Base-by-base conservation (phyloP, 2,113 vertebrate genomes). In the Lutjanus erythropterus region DNA sequence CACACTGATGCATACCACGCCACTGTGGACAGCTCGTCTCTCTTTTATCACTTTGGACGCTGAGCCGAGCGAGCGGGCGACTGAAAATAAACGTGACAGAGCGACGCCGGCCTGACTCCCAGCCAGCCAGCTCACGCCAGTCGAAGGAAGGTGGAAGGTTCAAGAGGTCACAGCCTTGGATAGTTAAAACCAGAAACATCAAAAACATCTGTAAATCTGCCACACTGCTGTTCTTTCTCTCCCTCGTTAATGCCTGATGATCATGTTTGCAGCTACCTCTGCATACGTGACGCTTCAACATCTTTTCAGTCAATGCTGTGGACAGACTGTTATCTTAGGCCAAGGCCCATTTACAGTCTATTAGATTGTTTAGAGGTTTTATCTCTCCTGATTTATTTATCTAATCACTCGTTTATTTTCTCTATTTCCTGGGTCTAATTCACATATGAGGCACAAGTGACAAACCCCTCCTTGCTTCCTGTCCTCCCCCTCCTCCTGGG, bases 11-110 rank as follows among this genome's bases (percentile, higher is more conserved):
- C 88, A 89, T 82, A 81, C 81, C 87, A 74, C 83, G 80, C 84
- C 90, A 69, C 88, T 71, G 89, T 73, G 82, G 90, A 90, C 83
- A 91, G 89, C 89, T 89, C 77, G 49, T 83, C 84, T 90, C 73
- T 72, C 84, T 90, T 94, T 93, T 93, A 94, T 90, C 88, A 88
- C 91, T 88, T 75, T 86, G 83, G 90, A 86, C 0, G 80, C 76
- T 60, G 55, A 79, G 91, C 84, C 78, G 73, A 82, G 79, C 3
- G 33, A 53, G 81, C 61, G 33, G 50, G 81, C 61, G 56, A 91
- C 93, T 94, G 70, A 93, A 95, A 95, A 95, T 95, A 95, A 94
- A 93, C 83, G 90, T 93, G 93, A 92, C 92, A 92, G 85, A 84
- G 84, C 69, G 92, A 95, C 88, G 88, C 93, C 92, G 78, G 84